phyloP scores from a whole-genome alignment of 2,113 vertebrate species.

The Syngnathus scovelli region DNA sequence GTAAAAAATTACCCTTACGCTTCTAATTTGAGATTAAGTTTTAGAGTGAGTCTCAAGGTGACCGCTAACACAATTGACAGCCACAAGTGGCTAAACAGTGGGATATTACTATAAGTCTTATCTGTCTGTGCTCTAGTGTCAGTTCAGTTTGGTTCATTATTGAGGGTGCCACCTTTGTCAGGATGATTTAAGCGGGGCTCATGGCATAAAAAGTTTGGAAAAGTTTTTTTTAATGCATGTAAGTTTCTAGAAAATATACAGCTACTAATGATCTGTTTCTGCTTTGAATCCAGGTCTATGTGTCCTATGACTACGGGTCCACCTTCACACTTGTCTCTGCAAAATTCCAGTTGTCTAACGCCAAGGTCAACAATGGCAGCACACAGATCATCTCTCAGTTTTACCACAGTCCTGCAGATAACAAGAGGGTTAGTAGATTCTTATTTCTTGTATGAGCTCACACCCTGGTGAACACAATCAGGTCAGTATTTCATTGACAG shows the following conservation, averaged over 20 bases:
- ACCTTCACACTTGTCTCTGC: slow-evolving; percentile 81
- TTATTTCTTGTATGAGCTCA: background rate
- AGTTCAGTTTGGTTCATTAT: background rate
- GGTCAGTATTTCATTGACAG: background rate
- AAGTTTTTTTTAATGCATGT: background rate
- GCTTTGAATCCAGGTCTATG: slow-evolving; percentile 77
- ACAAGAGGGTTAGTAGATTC: slow-evolving; percentile 80
- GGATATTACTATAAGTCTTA: background rate
- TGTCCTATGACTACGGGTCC: slow-evolving; percentile 91
- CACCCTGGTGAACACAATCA: background rate
- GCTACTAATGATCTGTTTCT: background rate
- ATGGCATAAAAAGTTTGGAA: background rate
- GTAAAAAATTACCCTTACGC: background rate
- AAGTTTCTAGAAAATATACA: background rate
- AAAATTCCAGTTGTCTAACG: slow-evolving; percentile 70
- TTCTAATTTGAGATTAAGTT: background rate
- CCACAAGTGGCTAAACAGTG: background rate
- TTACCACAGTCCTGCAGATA: slow-evolving; percentile 95
- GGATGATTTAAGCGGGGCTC: background rate
- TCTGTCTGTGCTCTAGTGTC: background rate
- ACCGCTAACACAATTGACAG: background rate
- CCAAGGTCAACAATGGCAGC: slow-evolving; percentile 58
- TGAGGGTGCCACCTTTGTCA: background rate
- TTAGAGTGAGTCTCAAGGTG: background rate
- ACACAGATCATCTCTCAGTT: slow-evolving; percentile 89